Conservation (phyloP, 2,888 invertebrate genomes). For the Allacma fusca region DNA sequence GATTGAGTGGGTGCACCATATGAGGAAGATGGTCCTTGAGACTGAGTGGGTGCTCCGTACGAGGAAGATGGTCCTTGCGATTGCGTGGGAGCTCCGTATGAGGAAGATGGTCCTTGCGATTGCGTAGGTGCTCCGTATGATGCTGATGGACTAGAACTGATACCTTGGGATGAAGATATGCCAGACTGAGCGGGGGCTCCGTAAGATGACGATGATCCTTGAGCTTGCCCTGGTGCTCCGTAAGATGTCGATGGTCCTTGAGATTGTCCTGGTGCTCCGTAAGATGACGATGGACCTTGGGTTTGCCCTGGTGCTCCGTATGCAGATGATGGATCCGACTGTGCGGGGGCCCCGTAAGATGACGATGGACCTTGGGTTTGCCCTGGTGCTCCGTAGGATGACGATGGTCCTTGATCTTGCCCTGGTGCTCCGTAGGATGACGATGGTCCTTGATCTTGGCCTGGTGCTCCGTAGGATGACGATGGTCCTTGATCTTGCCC, state of each 20-base stretch:
- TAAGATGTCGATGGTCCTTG: background rate
- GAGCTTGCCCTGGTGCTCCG: background rate
- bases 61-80: background rate
- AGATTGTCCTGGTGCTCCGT: slow-evolving; percentile 11
- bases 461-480: no score
- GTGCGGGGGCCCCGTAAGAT: no score
- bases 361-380: no score
- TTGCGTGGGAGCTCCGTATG: background rate
- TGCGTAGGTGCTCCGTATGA: slow-evolving; percentile 8
- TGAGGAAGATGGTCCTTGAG: background rate
- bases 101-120: background rate
- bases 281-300: background rate
- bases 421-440: no score
- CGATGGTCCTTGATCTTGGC: no score
- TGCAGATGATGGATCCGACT: no score
- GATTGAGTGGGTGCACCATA: slow-evolving; percentile 10
- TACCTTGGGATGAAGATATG: background rate
- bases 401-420: no score
- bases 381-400: no score
- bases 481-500: no score
- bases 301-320: background rate
- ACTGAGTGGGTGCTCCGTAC: slow-evolving; percentile 5
- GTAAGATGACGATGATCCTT: slow-evolving; percentile 11
- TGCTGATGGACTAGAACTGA: background rate
- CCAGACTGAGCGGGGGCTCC: slow-evolving; percentile 11